Evolutionary conservation across 2,888 invertebrate species (phyloP), one percentile per base, ranked within the genome.

Genomic region (Thereva nobilitata): DNA sequence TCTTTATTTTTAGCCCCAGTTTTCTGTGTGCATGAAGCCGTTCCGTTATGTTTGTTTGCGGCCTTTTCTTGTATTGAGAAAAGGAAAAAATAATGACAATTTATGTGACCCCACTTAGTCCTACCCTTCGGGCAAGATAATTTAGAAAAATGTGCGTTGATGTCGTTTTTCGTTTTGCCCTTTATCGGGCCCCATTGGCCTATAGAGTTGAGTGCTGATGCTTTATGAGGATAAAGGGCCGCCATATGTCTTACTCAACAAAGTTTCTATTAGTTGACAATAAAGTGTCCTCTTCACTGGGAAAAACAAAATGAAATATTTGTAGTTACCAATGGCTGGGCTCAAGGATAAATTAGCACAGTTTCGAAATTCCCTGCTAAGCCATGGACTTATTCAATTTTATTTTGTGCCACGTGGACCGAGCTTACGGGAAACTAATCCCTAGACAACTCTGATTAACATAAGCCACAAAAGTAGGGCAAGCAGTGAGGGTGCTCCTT

Each of bases 51-150:
- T 23, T 23, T 23, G 23, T 23, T 23, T 23, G 23, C 23, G 23
- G 23, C 23, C 23, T 23, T 23, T 23, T 23, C 23, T 23, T 1
- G 49, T 47, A 59, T 59, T 59, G 59, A 59, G 47, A 47, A 45
- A 59, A 59, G 49, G 38, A 37, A 38, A 23, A 59, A 59, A 47
- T 59, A 59, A 59, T 59, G 37, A 59, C 59, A 59, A 59, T 59
- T 59, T 59, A 59, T 59, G 59, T 47, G 35, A 59, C 59, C 47
- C 38, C 59, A 59, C 59, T 59, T 59, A 59, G 59, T 38, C 47
- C 35, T 59, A 38, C 59, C 59, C 49, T 59, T 59, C 47, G 59
- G 59, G 9, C 34, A 59, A 35, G 47, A 59, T 59, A 59, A 59
- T 59, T 59, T 59, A 59, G 59, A 47, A 59, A 59, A 59, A 59